Evolutionary conservation across 1,140 invertebrate species (phyloP).

Genomic region (Philaenus spumarius): DNA sequence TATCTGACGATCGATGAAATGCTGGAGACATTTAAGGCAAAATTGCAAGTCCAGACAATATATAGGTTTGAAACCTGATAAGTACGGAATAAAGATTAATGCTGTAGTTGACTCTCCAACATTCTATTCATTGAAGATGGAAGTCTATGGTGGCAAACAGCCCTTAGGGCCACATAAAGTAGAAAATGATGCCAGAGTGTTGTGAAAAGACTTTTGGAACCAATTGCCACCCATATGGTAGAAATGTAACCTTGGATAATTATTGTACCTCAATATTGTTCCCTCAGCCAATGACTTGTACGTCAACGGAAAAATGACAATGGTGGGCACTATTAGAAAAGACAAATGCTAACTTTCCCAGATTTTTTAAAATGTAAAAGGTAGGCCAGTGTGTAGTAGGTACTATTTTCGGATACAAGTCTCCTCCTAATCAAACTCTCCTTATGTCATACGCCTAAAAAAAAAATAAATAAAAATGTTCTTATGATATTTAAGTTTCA

Average conservation of each 20-base stretch:
- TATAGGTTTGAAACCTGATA: neutral
- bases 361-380: slow-evolving; percentile 3
- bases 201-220: neutral
- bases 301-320: too few species aligned
- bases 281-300: too few species aligned
- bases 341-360: neutral
- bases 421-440: slow-evolving; percentile 3
- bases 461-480: neutral
- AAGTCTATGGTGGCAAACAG: slow-evolving; percentile 1
- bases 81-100: slow-evolving; percentile 4
- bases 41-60: neutral
- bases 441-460: too few species aligned
- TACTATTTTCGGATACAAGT: neutral
- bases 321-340: too few species aligned
- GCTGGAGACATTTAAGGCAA: neutral
- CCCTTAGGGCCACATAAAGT: neutral
- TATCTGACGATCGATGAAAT: slow-evolving; percentile 7
- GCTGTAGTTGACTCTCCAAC: neutral
- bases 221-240: slow-evolving; percentile 34
- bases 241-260: too few species aligned
- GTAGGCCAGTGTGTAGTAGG: neutral
- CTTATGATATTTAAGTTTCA: neutral
- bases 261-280: slow-evolving; percentile 36
- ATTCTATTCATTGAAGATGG: neutral
- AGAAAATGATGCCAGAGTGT: neutral